Evolutionary conservation across 2,888 invertebrate genomes (phyloP).

Genomic region (Cotesia congregata): DNA sequence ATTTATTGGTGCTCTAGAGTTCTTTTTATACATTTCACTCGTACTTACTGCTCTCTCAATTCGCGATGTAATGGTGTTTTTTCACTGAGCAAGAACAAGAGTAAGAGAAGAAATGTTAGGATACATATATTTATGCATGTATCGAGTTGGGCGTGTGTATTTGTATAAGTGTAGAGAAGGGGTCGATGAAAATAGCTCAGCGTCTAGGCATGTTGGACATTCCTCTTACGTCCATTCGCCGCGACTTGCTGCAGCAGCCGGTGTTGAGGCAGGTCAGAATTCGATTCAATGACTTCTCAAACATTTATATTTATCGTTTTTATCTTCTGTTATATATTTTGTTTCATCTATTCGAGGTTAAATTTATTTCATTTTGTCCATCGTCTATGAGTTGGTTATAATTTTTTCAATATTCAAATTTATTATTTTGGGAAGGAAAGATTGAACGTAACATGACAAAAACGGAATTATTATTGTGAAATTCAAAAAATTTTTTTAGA

Average conservation of each 20-base stretch:
- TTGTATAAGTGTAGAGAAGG: conserved; percentile 9
- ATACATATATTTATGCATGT: conserved; percentile 11
- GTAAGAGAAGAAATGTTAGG: conserved; percentile 2
- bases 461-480: too few species aligned
- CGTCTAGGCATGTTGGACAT: conserved; percentile 50
- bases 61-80: conserved; percentile 1
- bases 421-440: too few species aligned
- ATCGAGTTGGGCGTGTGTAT: conserved; percentile 17
- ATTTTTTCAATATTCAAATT: too few species aligned
- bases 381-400: too few species aligned
- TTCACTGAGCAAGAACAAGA: not conserved
- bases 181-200: conserved; percentile 49
- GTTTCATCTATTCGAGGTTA: not conserved
- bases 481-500: too few species aligned
- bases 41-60: not conserved
- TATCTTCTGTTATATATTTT: not conserved
- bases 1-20: conserved; percentile 15
- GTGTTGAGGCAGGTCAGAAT: conserved; percentile 39
- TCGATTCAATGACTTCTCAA: conserved; percentile 5
- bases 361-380: too few species aligned
- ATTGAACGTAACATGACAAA: too few species aligned
- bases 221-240: conserved; percentile 48
- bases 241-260: conserved; percentile 35
- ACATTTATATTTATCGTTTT: conserved; percentile 5
- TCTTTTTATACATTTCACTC: conserved; percentile 12